These are phyloP conservation scores for Columba guinea DNA, from an alignment of 2,797 vertebrate species.

Conservation along the genomic window DNA sequence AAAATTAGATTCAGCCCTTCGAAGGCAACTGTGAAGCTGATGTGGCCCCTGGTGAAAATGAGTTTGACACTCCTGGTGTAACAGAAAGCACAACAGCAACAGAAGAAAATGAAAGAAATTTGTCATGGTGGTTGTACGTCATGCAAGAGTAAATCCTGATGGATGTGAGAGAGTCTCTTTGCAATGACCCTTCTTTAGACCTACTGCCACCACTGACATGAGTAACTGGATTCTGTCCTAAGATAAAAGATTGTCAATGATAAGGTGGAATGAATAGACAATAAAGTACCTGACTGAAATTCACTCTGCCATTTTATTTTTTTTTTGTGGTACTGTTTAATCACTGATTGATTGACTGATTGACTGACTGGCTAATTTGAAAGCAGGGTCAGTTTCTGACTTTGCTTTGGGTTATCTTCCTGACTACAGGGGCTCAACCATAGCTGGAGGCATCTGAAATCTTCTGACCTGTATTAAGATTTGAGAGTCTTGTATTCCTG, in stretches of 20 bases:
- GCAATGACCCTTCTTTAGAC: constrained; percentile 37
- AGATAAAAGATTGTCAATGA: constrained; percentile 36
- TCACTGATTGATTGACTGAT: constrained; percentile 41
- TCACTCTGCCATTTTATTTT: neutral
- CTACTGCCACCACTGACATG: neutral
- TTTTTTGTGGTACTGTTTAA: neutral
- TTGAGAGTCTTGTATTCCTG: constrained; percentile 45
- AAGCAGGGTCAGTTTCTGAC: constrained; percentile 42
- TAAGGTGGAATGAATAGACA: constrained; percentile 52
- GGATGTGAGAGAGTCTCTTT: neutral
- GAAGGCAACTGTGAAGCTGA: too few relatives aligned
- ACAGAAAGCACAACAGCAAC: constrained; percentile 16
- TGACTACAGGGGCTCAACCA: neutral
- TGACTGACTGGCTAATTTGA: constrained; percentile 25
- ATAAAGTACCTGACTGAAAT: constrained; percentile 35
- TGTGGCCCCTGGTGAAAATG: too few relatives aligned
- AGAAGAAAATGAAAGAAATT: constrained; percentile 35
- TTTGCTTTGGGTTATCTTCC: constrained; percentile 39
- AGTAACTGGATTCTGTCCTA: constrained; percentile 1
- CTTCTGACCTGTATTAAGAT: constrained; percentile 61
- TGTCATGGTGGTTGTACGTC: neutral
- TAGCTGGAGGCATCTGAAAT: constrained; percentile 19
- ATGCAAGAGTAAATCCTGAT: constrained; percentile 2
- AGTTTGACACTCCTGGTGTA: too few relatives aligned
- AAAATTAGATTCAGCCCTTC: too few relatives aligned